Evolutionary conservation across 1,140 invertebrate genomes (phyloP).

Genomic region (Octopus bimaculoides): DNA sequence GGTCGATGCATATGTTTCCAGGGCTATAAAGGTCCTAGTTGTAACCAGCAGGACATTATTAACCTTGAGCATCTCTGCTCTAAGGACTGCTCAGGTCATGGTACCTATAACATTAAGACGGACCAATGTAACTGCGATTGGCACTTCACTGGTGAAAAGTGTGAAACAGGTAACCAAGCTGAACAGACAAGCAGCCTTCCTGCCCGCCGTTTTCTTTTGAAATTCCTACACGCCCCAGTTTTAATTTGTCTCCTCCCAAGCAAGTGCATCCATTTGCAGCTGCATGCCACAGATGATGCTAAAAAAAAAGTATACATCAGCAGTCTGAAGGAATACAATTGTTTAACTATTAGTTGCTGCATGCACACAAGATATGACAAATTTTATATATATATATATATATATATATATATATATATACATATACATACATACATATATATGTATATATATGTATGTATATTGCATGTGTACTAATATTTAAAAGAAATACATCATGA

Average conservation of each 20-base stretch:
- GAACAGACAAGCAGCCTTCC: background rate
- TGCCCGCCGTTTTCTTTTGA: no score
- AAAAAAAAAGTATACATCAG: no score
- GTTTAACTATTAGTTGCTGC: no score
- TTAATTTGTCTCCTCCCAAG: no score
- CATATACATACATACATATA: background rate
- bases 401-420: conserved; percentile 1
- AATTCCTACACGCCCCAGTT: no score
- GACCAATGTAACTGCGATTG: conserved; percentile 88
- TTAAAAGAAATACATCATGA: no score
- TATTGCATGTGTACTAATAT: background rate
- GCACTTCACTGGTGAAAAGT: conserved; percentile 91
- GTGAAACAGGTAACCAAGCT: conserved; percentile 70
- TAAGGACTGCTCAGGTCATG: conserved; percentile 90
- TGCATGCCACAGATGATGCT: background rate
- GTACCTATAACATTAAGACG: conserved; percentile 88
- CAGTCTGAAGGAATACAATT: no score
- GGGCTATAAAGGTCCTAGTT: conserved; percentile 92
- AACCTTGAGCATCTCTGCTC: conserved; percentile 90
- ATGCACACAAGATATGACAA: no score
- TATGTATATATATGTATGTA: background rate
- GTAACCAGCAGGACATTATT: conserved; percentile 85
- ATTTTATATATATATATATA: background rate
- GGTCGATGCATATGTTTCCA: conserved; percentile 97
- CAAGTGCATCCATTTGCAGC: background rate